phyloP scores from a whole-genome alignment of 2,888 invertebrate genomes.

The Choreutis nemorana region DNA sequence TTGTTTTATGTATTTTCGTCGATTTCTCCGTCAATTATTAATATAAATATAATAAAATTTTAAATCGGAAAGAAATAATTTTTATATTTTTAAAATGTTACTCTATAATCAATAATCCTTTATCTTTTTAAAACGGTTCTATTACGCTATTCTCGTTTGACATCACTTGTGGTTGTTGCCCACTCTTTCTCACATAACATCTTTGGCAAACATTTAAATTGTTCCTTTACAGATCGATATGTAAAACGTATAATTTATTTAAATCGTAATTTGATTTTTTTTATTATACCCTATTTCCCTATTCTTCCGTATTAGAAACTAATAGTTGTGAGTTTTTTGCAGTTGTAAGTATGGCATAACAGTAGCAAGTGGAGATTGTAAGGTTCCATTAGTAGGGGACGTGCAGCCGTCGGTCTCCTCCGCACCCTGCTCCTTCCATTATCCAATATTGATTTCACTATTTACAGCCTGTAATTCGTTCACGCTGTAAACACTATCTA shows the following conservation, averaged over 20 bases:
- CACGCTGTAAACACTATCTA: constrained; percentile 19
- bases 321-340: too few species aligned
- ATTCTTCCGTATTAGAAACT: too few species aligned
- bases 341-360: too few species aligned
- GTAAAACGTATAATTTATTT: too few species aligned
- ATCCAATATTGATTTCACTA: constrained; percentile 61
- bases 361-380: not conserved
- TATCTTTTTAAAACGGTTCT: not conserved
- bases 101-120: not conserved
- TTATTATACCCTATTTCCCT: too few species aligned
- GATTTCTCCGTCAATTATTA: not conserved
- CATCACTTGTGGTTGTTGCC: too few species aligned
- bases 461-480: constrained; percentile 52
- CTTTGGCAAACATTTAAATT: too few species aligned
- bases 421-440: constrained; percentile 44
- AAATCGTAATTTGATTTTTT: too few species aligned
- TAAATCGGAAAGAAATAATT: not conserved
- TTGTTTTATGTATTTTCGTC: not conserved
- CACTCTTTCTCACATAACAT: too few species aligned
- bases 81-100: not conserved
- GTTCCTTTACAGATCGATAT: too few species aligned
- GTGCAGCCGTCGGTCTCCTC: constrained; percentile 25
- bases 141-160: too few species aligned
- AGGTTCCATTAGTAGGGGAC: constrained; percentile 24
- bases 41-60: not conserved